phyloP scores from a whole-genome alignment of 2,797 vertebrate species.

The Ataeniobius toweri region DNA sequence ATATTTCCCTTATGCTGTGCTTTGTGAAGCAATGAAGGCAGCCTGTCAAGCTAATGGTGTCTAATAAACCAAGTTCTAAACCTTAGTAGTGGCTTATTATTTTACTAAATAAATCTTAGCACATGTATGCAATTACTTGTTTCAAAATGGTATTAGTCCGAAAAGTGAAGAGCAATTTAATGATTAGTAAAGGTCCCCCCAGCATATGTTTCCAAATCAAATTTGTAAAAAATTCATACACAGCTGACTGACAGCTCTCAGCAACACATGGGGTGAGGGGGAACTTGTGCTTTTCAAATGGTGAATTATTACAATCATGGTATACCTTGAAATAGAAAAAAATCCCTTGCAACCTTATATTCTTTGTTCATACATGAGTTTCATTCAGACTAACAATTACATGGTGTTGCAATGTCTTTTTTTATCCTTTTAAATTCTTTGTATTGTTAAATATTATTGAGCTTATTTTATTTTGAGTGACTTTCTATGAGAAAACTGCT shows the following conservation, averaged over 20 bases:
- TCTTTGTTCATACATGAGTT: not conserved
- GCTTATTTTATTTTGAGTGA: not conserved
- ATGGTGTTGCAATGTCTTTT: not conserved
- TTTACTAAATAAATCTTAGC: not conserved
- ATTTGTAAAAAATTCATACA: not conserved
- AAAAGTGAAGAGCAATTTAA: not conserved
- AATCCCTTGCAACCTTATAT: not conserved
- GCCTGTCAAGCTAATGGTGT: not conserved
- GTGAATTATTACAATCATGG: no score
- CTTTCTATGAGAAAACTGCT: not conserved
- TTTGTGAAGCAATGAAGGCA: not conserved
- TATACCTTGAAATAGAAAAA: not conserved
- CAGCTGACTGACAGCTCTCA: not conserved
- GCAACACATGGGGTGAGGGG: not conserved
- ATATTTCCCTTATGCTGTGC: not conserved
- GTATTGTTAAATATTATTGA: not conserved
- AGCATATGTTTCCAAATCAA: not conserved
- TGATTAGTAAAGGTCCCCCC: not conserved
- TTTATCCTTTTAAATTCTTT: not conserved
- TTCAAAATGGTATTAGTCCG: not conserved
- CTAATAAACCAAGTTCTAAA: not conserved
- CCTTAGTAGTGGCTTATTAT: not conserved
- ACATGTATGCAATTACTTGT: not conserved
- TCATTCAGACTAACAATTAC: not conserved
- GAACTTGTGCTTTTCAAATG: not conserved